Conservation (phyloP, 2,888 invertebrate species). For the Dimorphilus gyrociliatus region DNA sequence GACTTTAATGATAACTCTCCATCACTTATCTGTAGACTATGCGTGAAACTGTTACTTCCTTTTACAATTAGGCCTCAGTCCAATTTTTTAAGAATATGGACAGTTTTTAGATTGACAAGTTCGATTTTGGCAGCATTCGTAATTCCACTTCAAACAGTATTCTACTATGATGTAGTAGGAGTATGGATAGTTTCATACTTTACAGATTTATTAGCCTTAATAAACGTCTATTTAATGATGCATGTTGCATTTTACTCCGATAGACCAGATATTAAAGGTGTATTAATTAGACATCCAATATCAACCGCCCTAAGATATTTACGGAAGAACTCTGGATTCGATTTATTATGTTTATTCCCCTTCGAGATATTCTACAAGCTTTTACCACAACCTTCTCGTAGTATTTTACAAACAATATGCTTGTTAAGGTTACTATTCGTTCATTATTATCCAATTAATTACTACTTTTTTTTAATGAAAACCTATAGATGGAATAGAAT, state of each 20-base stretch:
- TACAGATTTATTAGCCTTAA: constrained; percentile 6
- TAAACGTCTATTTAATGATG: constrained; percentile 8
- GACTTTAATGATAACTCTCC: no score
- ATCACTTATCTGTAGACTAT: no score
- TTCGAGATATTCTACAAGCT: constrained; percentile 10
- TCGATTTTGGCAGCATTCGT: constrained; percentile 5
- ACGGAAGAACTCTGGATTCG: constrained; percentile 9
- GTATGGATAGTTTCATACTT: constrained; percentile 5
- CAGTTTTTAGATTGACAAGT: constrained; percentile 3
- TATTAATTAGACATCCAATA: constrained; percentile 10
- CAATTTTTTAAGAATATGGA: constrained; percentile 7
- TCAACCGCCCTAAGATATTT: constrained; percentile 8
- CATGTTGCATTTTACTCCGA: constrained; percentile 10
- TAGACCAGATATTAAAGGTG: constrained; percentile 2
- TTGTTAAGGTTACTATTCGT: no score
- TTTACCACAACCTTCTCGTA: no score
- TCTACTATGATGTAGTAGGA: constrained; percentile 2
- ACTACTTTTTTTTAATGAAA: no score
- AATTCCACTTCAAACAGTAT: constrained; percentile 7
- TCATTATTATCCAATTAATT: no score
- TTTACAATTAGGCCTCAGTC: no score
- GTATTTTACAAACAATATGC: no score
- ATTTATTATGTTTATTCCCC: constrained; percentile 9
- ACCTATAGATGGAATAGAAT: no score
- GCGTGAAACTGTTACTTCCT: no score